Percentiles rank a stretch among this genome's conserved stretches.
These are phyloP conservation scores for Caenorhabditis sp. DNA, from an alignment of 2,888 invertebrate genomes.

Conservation along the genomic window DNA sequence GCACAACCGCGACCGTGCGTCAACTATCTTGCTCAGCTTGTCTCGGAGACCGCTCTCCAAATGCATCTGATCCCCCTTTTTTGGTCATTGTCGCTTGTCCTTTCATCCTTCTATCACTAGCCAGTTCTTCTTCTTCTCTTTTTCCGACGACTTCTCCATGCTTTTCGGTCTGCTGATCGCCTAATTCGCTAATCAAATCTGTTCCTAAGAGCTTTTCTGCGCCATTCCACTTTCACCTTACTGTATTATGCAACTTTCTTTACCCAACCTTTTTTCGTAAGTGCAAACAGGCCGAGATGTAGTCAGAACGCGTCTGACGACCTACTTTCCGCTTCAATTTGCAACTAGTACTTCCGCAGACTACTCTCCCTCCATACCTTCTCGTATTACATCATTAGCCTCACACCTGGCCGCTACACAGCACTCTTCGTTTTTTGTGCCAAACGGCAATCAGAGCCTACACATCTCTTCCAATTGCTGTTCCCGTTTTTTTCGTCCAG, in stretches of 20 bases:
- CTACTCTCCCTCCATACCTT: constrained; percentile 25
- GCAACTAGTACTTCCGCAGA: constrained; percentile 53
- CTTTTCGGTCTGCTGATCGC: constrained; percentile 45
- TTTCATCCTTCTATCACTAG: constrained; percentile 20
- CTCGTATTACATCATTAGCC: constrained; percentile 49
- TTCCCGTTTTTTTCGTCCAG: constrained; percentile 15
- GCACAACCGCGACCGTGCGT: constrained; percentile 55
- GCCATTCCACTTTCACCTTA: constrained; percentile 19
- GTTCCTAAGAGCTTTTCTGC: constrained; percentile 43
- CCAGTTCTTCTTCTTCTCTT: constrained; percentile 4
- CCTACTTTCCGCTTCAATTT: constrained; percentile 56
- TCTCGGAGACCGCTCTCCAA: constrained; percentile 35
- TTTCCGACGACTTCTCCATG: neutral
- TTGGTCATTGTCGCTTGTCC: constrained; percentile 29
- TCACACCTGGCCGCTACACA: constrained; percentile 27
- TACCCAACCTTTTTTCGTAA: constrained; percentile 34
- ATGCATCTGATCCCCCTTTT: constrained; percentile 53
- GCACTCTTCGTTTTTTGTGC: neutral
- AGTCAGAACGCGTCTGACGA: constrained; percentile 41
- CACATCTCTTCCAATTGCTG: constrained; percentile 10
- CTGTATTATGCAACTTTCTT: constrained; percentile 45
- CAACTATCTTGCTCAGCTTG: constrained; percentile 52
- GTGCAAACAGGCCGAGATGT: constrained; percentile 45
- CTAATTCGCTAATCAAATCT: constrained; percentile 55
- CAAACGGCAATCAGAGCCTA: neutral